Base-by-base conservation (phyloP, 37 sponge, comb jelly and placozoan genomes). In the Chondrilla cf. caribensis region DNA sequence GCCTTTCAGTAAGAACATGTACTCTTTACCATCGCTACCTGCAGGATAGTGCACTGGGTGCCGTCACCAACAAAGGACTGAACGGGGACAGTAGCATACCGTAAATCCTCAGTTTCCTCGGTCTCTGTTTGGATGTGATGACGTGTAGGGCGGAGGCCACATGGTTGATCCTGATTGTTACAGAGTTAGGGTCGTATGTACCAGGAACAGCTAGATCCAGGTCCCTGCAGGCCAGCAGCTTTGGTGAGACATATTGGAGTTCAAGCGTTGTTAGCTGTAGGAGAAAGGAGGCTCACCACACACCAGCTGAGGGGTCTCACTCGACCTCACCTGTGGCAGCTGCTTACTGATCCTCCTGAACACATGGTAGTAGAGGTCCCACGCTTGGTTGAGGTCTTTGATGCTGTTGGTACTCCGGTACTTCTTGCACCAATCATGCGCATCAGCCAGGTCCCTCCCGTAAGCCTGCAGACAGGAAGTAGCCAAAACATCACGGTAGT, bases 301-400 rank as follows among this genome's bases (percentile, higher is more conserved):
- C 9, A 76, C 11, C n/a, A 26, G 15, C 19, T 40, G 19, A 76
- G 36, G 44, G n/a, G n/a, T n/a, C 77, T 22, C 19, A 36, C 21
- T 36, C 19, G 35, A 33, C 33, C 33, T 41, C n/a, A 96, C 94
- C 89, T 93, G 97, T 32, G 97, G 93, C 24, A 96, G 87, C 54
- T 96, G 97, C 54, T 96, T 96, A 26, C 89, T 84, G 71, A 98
- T 98, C 58, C 96, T 85, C 44, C 92, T 93, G 83, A 96, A 98
- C n/a, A 98, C 94, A 41, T 95, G 92, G 62, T 93, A 95, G 84
- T 98, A 98, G 38, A 93, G 88, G 36, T 95, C 96, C 99, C 99
- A 98, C 55, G 99, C 99, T 60, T 93, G 93, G 37, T 87, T 93
- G 58, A 98, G 87, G 72, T 97, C 98, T 82, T 94, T 89, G 58